A percentile compares a stretch with the other conserved stretches of the same genome.
Conservation (phyloP, 2,797 vertebrate species). For the Microcaecilia unicolor region DNA sequence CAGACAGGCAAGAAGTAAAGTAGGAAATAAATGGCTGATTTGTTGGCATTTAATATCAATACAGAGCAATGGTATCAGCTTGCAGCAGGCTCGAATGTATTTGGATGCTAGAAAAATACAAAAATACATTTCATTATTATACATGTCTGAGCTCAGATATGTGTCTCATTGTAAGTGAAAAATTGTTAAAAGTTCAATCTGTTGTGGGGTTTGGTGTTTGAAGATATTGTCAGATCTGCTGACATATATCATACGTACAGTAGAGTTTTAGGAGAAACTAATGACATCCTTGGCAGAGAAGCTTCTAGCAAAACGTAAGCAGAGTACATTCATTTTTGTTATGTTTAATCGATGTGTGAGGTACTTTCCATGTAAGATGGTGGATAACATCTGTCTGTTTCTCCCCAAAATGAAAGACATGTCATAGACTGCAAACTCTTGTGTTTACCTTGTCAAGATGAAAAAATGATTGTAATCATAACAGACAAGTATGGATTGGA, state of each 20-base stretch:
- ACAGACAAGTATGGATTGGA: background rate
- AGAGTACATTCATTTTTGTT: background rate
- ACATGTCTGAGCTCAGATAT: background rate
- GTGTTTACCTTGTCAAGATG: background rate
- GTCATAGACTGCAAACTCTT: slow-evolving; percentile 1
- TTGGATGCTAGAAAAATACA: slow-evolving; percentile 4
- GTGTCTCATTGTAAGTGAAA: slow-evolving; percentile 6
- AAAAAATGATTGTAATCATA: background rate
- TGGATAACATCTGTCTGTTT: slow-evolving; percentile 9
- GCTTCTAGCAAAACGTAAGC: background rate
- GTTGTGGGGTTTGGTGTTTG: background rate
- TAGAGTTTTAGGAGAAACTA: slow-evolving; percentile 6
- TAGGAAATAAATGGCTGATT: background rate
- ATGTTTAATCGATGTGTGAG: slow-evolving; percentile 1
- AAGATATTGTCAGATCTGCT: slow-evolving; percentile 3
- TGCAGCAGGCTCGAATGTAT: background rate
- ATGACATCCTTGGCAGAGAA: slow-evolving; percentile 2
- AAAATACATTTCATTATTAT: slow-evolving; percentile 10
- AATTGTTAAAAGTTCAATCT: slow-evolving; percentile 8
- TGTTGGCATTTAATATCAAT: background rate
- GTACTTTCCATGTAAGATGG: slow-evolving; percentile 1
- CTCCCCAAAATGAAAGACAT: background rate
- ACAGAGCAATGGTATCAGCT: background rate
- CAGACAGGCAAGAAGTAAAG: background rate
- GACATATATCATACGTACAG: background rate